Percentiles rank a stretch among this genome's conserved stretches.
Evolutionary conservation across 2,888 invertebrate genomes (phyloP).

Genomic region (Drosophila colorata): DNA sequence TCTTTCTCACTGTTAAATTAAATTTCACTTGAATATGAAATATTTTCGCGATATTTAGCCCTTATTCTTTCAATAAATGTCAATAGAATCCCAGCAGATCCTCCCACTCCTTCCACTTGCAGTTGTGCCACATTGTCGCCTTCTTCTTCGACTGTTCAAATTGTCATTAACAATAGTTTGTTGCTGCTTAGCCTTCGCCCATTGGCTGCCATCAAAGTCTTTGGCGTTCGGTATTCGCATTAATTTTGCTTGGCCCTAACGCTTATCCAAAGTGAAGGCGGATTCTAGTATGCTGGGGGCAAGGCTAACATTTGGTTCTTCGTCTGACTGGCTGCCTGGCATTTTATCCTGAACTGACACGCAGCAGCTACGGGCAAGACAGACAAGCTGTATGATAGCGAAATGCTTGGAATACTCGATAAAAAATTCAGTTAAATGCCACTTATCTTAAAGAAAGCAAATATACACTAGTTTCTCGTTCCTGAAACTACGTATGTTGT

Average conservation of each 20-base stretch:
- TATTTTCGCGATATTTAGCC: constrained; percentile 27
- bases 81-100: constrained; percentile 14
- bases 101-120: neutral
- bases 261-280: constrained; percentile 7
- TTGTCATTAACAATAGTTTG: constrained; percentile 48
- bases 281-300: constrained; percentile 2
- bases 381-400: neutral
- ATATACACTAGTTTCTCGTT: neutral
- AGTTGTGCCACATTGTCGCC: constrained; percentile 17
- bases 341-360: no score
- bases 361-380: no score
- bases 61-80: constrained; percentile 33
- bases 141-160: constrained; percentile 39
- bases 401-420: constrained; percentile 13
- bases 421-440: neutral
- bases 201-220: constrained; percentile 53
- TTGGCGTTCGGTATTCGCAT: constrained; percentile 36
- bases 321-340: neutral
- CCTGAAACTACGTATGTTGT: no score
- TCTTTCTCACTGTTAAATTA: neutral
- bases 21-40: constrained; percentile 16
- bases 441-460: neutral
- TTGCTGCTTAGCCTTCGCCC: constrained; percentile 34
- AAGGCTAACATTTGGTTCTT: neutral
- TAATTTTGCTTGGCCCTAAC: constrained; percentile 32